phyloP scores from a whole-genome alignment of 2,113 vertebrate species.

The Rhinoderma darwinii region DNA sequence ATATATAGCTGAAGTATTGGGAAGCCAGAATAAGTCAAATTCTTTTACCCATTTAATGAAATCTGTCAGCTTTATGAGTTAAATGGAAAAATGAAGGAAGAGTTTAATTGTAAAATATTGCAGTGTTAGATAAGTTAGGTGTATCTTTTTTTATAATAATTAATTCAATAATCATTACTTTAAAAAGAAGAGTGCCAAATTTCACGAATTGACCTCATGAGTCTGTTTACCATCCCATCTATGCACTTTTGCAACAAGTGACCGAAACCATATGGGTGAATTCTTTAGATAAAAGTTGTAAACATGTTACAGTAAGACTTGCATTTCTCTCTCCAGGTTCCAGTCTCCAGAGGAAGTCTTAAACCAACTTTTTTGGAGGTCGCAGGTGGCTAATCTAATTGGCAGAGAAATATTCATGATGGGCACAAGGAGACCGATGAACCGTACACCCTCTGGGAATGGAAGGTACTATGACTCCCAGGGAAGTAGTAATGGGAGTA shows the following conservation, averaged over 20 bases:
- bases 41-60: no score
- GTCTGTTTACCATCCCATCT: no score
- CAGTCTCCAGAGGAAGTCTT: slow-evolving; percentile 5
- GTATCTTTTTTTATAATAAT: neutral
- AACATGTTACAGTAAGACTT: neutral
- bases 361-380: neutral
- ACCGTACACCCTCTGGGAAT: slow-evolving; percentile 75
- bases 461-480: slow-evolving; percentile 67
- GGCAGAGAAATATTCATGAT: slow-evolving; percentile 65
- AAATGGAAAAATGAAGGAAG: no score
- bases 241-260: no score
- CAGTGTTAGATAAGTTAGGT: no score
- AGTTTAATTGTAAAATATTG: no score
- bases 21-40: no score
- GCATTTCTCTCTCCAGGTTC: slow-evolving; percentile 20
- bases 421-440: slow-evolving; percentile 79
- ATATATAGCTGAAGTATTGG: no score
- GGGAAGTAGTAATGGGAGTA: slow-evolving; percentile 70
- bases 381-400: neutral
- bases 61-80: no score
- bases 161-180: neutral
- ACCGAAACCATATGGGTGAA: no score
- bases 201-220: no score
- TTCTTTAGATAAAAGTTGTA: neutral
- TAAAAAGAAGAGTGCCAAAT: no score